These are phyloP conservation scores for Thermophis baileyi DNA, from an alignment of 2,113 vertebrate genomes.

Conservation along the genomic window DNA sequence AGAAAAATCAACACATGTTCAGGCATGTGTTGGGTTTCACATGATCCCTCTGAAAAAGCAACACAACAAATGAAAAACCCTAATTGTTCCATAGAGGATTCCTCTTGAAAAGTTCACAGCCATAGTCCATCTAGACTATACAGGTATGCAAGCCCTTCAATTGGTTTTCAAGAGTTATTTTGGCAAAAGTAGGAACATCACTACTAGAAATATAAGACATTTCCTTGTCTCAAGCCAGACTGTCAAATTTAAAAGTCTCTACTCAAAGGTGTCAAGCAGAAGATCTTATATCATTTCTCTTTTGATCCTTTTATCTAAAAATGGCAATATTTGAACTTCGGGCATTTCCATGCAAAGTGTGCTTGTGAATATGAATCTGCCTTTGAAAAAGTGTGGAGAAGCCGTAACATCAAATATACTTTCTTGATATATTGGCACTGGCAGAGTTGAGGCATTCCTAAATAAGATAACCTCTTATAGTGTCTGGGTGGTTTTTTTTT, in stretches of 20 bases:
- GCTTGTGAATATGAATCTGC: neutral
- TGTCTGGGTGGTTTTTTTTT: neutral
- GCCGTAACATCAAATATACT: neutral
- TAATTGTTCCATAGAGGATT: slow-evolving; percentile 48
- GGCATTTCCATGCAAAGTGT: neutral
- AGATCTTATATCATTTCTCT: neutral
- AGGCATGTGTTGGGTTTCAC: slow-evolving; percentile 56
- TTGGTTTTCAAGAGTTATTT: slow-evolving; percentile 40
- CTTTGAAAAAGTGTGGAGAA: neutral
- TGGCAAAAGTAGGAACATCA: neutral
- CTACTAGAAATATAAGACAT: neutral
- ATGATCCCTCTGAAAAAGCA: slow-evolving; percentile 56
- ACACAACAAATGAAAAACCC: slow-evolving; percentile 54
- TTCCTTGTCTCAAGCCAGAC: neutral
- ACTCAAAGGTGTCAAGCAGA: neutral
- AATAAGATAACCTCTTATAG: neutral
- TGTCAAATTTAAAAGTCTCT: neutral
- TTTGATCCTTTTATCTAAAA: neutral
- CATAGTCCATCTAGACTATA: slow-evolving; percentile 48
- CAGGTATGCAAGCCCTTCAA: slow-evolving; percentile 35
- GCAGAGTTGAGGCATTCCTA: neutral
- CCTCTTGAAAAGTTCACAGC: slow-evolving; percentile 44
- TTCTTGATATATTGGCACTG: neutral
- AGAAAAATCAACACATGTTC: slow-evolving; percentile 56
- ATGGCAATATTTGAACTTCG: too few species aligned